These are phyloP conservation scores for Hoplodrina ambigua DNA, from an alignment of 2,888 invertebrate species.

Conservation along the genomic window DNA sequence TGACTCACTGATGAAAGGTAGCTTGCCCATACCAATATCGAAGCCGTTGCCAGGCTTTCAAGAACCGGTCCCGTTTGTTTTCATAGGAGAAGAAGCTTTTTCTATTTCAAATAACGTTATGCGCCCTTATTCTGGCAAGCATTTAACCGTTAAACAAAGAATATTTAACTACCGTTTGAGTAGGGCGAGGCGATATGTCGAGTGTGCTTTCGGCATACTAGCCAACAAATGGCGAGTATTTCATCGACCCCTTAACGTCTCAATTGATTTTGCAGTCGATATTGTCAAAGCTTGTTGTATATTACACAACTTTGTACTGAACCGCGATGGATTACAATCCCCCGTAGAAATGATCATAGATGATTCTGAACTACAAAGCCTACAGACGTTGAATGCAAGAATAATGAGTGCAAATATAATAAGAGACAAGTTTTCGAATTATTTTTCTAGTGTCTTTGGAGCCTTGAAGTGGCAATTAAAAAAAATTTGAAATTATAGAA, in stretches of 20 bases:
- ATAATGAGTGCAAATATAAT: constrained; percentile 1
- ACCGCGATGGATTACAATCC: too few species aligned
- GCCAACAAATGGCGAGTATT: constrained; percentile 14
- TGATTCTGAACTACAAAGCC: too few species aligned
- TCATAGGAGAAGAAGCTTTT: constrained; percentile 52
- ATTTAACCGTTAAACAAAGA: too few species aligned
- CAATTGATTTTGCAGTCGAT: background rate
- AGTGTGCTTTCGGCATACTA: constrained; percentile 17
- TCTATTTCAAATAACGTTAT: constrained; percentile 38
- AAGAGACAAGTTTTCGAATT: constrained; percentile 4
- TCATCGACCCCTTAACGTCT: constrained; percentile 13
- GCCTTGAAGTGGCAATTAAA: constrained; percentile 36
- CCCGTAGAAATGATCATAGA: too few species aligned
- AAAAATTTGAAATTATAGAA: constrained; percentile 51
- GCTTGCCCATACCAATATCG: constrained; percentile 46
- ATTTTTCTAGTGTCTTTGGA: constrained; percentile 3
- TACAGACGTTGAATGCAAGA: constrained; percentile 3
- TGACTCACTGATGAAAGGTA: constrained; percentile 8
- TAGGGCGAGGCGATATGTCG: background rate
- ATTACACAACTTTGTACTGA: too few species aligned
- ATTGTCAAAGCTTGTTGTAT: too few species aligned
- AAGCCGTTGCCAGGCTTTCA: constrained; percentile 40
- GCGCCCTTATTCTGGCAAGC: background rate
- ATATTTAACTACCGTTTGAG: too few species aligned
- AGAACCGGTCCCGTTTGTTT: constrained; percentile 45